phyloP scores from a whole-genome alignment of 2,888 invertebrate species.

The Lutraria lutraria region DNA sequence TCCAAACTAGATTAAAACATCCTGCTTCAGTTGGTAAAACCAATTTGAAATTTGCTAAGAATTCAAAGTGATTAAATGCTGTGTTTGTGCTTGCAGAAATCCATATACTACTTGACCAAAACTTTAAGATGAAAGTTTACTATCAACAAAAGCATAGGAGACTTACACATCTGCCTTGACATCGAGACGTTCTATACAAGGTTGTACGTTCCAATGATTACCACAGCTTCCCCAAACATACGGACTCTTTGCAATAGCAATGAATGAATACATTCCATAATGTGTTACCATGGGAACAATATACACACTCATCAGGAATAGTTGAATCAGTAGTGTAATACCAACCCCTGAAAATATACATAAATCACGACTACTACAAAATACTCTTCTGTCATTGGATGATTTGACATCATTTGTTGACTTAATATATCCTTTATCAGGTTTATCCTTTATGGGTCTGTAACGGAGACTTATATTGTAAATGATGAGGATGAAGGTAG shows the following conservation, averaged over 20 bases:
- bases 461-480: too few relatives aligned
- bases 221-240: conserved; percentile 79
- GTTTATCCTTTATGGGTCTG: too few relatives aligned
- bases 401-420: too few relatives aligned
- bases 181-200: conserved; percentile 19
- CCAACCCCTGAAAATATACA: conserved; percentile 77
- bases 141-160: not conserved
- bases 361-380: too few relatives aligned
- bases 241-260: conserved; percentile 76
- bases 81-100: too few relatives aligned
- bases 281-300: conserved; percentile 81
- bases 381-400: too few relatives aligned
- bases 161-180: conserved; percentile 30
- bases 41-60: too few relatives aligned
- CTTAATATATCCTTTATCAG: not conserved
- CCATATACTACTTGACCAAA: too few relatives aligned
- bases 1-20: not conserved
- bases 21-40: too few relatives aligned
- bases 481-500: too few relatives aligned
- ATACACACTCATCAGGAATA: conserved; percentile 78
- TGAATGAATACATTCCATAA: conserved; percentile 81
- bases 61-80: too few relatives aligned
- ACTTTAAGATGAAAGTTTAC: too few relatives aligned
- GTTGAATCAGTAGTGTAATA: conserved; percentile 78
- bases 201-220: conserved; percentile 67